These are phyloP conservation scores for Philantomba maxwellii DNA, from an alignment of 2,113 vertebrate species.

Conservation along the genomic window DNA sequence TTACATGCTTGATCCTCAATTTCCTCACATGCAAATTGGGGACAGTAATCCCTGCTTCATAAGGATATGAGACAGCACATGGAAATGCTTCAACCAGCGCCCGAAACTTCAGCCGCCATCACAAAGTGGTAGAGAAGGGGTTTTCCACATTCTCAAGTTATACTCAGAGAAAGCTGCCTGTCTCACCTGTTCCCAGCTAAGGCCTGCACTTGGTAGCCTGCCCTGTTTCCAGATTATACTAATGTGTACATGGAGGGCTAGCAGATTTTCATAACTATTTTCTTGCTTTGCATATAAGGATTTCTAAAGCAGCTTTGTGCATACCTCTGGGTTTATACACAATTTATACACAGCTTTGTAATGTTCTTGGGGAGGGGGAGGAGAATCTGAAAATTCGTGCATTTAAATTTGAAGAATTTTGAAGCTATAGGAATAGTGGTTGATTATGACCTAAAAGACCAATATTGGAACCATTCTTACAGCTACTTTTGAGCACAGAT, in stretches of 20 bases:
- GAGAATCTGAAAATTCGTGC: not conserved
- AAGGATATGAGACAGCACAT: not conserved
- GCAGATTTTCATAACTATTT: not conserved
- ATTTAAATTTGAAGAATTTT: slow-evolving; percentile 9
- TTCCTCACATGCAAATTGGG: not conserved
- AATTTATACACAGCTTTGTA: not conserved
- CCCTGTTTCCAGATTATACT: not conserved
- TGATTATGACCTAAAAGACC: not conserved
- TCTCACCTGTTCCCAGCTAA: not conserved
- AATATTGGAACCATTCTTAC: not conserved
- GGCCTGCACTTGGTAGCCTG: not conserved
- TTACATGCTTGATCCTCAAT: not conserved
- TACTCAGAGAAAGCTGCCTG: not conserved
- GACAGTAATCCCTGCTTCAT: not conserved
- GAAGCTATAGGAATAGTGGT: not conserved
- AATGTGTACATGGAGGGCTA: not conserved
- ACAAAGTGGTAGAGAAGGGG: not conserved
- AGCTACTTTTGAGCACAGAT: not conserved
- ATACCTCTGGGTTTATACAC: not conserved
- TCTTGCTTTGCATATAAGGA: not conserved
- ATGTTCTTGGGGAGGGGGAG: not conserved
- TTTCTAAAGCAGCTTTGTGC: not conserved
- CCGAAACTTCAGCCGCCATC: not conserved
- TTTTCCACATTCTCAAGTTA: not conserved
- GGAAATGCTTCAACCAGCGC: not conserved